These are phyloP conservation scores for Masnerella sp. DNA, from an alignment of 2,888 invertebrate species.

Conservation along the genomic window DNA sequence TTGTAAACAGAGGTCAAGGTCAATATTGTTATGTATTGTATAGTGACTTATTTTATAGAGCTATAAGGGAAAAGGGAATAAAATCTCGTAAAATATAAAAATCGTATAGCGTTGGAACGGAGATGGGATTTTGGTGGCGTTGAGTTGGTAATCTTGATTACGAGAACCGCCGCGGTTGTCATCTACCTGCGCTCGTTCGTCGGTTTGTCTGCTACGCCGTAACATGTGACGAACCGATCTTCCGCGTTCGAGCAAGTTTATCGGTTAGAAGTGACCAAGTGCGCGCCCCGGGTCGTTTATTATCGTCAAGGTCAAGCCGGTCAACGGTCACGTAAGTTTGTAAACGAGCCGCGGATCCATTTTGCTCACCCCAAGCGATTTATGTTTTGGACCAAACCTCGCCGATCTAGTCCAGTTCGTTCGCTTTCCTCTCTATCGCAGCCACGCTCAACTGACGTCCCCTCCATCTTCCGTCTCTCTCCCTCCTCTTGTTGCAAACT, in stretches of 20 bases:
- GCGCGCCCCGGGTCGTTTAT: neutral
- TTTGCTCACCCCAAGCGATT: neutral
- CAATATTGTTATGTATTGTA: too few species aligned
- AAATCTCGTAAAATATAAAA: too few species aligned
- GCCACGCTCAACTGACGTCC: slow-evolving; percentile 10
- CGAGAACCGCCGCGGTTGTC: slow-evolving; percentile 44
- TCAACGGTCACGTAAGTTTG: slow-evolving; percentile 20
- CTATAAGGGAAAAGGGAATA: too few species aligned
- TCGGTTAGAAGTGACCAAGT: slow-evolving; percentile 5
- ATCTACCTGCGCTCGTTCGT: slow-evolving; percentile 35
- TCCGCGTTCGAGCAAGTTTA: slow-evolving; percentile 7
- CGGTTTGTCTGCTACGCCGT: slow-evolving; percentile 50
- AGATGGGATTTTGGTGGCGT: neutral
- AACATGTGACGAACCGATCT: slow-evolving; percentile 48
- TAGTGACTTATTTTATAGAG: too few species aligned
- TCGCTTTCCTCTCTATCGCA: slow-evolving; percentile 3
- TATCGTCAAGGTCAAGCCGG: neutral
- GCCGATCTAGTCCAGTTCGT: slow-evolving; percentile 10
- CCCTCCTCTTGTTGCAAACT: neutral
- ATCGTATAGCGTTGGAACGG: too few species aligned
- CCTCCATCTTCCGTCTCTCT: neutral
- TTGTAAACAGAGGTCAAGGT: too few species aligned
- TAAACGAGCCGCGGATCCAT: neutral
- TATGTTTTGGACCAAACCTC: slow-evolving; percentile 4
- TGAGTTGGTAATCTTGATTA: slow-evolving; percentile 36